Base-by-base conservation (phyloP, 1,140 invertebrate genomes). In the Augochlora pura region DNA sequence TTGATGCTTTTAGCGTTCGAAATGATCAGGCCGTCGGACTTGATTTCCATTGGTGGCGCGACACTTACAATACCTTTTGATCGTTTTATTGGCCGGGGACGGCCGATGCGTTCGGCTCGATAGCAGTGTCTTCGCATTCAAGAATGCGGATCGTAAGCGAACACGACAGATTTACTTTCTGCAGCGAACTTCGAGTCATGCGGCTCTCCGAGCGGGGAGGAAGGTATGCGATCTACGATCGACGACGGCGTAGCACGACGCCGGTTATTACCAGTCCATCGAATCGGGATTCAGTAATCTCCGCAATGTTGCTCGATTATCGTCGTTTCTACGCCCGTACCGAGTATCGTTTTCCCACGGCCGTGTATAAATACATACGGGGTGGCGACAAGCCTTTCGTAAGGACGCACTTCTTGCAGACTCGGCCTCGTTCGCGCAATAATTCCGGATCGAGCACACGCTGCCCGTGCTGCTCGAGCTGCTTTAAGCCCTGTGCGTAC, bases 251-350 rank as follows among this genome's bases (percentile, higher is more conserved):
- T 7, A n/a, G 67, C 27, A n/a, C 38, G 38, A 63, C 49, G 25
- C n/a, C 21, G 49, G 72, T 74, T 60, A 42, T 80, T 76, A 64
- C 57, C 23, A 23, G 38, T 46, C 49, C 39, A 81, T 60, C 79
- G 79, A 82, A 83, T 82, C 66, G 60, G 38, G 81, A 86, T 84
- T 80, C 82, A 83, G 52, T 32, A 76, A 81, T 83, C 57, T 54
- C 54, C 12, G 83, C 77, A 78, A 85, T 85, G 79, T 85, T 69
- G 68, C 70, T 64, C 54, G 83, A 80, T 85, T 87, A 85, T 83
- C 78, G 72, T 62, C 21, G 49, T 60, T 46, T 72, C 71, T 82
- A 52, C 57, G 66, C 18, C 52, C 68, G 38, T 14, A 23, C 46
- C 46, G 18, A 54, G 64, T 80, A 60, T 52, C 52, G 64, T 80